These are phyloP conservation scores for Numenius arquata DNA, from an alignment of 2,113 vertebrate species.

Conservation along the genomic window DNA sequence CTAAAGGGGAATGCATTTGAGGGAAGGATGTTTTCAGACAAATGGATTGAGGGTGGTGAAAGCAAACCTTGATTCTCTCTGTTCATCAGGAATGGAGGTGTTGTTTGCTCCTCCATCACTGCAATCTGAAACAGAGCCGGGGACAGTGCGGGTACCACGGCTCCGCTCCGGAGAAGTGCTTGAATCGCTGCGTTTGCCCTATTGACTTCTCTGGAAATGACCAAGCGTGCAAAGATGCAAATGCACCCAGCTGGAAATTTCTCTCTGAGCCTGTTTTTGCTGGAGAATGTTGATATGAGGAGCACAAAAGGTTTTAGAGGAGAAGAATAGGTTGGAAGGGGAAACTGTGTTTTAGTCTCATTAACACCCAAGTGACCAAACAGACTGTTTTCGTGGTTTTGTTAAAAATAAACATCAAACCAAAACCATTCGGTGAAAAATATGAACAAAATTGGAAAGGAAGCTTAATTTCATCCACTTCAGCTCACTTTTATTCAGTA, in stretches of 20 bases:
- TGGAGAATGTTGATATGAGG: background rate
- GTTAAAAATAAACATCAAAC: background rate
- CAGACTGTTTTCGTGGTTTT: background rate
- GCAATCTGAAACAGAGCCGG: background rate
- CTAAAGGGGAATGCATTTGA: background rate
- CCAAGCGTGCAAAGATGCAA: background rate
- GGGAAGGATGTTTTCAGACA: background rate
- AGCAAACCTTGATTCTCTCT: background rate
- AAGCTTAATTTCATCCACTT: background rate
- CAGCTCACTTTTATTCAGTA: background rate
- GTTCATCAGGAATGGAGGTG: background rate
- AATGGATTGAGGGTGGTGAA: background rate
- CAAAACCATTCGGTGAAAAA: background rate
- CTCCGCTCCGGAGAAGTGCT: background rate
- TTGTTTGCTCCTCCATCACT: background rate
- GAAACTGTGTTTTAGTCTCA: background rate
- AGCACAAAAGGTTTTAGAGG: background rate
- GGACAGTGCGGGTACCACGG: accelerated
- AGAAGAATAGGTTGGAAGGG: background rate
- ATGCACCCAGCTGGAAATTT: slow-evolving; percentile 15
- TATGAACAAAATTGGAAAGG: background rate
- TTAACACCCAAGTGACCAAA: background rate
- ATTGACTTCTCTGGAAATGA: slow-evolving; percentile 1
- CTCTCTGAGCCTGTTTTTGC: background rate
- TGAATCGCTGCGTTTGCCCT: background rate